A percentile compares a stretch with the other conserved stretches of the same genome.
Evolutionary conservation across 2,113 vertebrate species (phyloP).

Genomic region (Poeciliopsis occidentalis): DNA sequence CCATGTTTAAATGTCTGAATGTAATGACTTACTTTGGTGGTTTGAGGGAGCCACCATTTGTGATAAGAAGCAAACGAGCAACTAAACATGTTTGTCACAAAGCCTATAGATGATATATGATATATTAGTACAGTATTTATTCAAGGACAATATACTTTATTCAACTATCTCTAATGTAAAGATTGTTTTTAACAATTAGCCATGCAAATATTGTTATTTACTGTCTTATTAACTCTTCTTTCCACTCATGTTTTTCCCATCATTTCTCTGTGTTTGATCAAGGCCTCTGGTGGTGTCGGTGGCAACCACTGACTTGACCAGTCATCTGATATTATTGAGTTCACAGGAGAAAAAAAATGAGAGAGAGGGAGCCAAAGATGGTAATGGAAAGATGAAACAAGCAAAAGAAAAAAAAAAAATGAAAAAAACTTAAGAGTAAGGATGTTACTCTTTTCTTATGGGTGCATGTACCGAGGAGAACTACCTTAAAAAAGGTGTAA

Average conservation of each 20-base stretch:
- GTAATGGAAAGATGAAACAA: neutral
- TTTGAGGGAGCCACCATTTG: neutral
- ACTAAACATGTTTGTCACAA: too few species aligned
- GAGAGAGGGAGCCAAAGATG: slow-evolving; percentile 1
- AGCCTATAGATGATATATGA: too few species aligned
- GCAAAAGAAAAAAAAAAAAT: slow-evolving; percentile 10
- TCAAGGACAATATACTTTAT: slow-evolving; percentile 1
- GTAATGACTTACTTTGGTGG: neutral
- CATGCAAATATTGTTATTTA: slow-evolving; percentile 29
- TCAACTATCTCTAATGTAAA: slow-evolving; percentile 11
- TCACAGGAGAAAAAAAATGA: slow-evolving; percentile 9
- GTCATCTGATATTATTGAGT: neutral
- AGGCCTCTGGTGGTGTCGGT: neutral
- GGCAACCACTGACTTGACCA: slow-evolving; percentile 1
- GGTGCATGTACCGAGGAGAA: slow-evolving; percentile 29
- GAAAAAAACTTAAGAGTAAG: slow-evolving; percentile 9
- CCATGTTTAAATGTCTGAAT: neutral
- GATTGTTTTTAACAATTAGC: slow-evolving; percentile 33
- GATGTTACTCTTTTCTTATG: slow-evolving; percentile 22
- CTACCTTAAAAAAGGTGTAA: slow-evolving; percentile 12
- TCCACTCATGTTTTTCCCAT: slow-evolving; percentile 11
- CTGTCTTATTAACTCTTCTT: slow-evolving; percentile 1
- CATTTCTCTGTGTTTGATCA: slow-evolving; percentile 36
- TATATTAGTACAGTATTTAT: slow-evolving; percentile 3
- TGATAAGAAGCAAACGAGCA: neutral